Conservation (phyloP, 23 tunicate genomes). For the Botrylloides violaceus region DNA sequence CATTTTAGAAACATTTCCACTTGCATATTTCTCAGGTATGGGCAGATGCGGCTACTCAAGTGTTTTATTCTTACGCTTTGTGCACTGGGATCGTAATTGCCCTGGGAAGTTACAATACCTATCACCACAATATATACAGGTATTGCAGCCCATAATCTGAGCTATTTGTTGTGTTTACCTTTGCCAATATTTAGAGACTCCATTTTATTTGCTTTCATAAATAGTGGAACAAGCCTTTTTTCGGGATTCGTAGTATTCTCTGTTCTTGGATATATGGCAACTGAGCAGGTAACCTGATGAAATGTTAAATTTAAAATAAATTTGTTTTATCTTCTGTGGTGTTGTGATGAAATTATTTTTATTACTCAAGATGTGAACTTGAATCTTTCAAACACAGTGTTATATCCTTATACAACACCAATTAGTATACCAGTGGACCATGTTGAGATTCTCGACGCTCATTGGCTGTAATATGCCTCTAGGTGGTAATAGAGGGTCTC, state of each 20-base stretch:
- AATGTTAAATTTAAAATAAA: not conserved
- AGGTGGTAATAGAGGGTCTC: no score
- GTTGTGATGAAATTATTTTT: no score
- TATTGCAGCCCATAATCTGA: not conserved
- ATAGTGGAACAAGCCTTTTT: conserved; percentile 73
- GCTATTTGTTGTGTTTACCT: not conserved
- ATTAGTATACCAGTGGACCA: no score
- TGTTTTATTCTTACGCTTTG: conserved; percentile 68
- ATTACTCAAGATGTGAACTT: no score
- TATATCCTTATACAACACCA: no score
- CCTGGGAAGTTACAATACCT: conserved; percentile 47
- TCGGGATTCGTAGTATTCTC: conserved; percentile 78
- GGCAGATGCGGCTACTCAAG: conserved; percentile 86
- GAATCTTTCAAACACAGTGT: no score
- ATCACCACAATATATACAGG: conserved; percentile 48
- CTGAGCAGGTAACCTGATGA: conserved; percentile 36
- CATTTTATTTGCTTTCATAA: conserved; percentile 33
- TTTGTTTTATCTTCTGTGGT: not conserved
- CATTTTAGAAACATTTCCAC: not conserved
- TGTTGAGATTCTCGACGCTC: no score
- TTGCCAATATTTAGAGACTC: conserved; percentile 29
- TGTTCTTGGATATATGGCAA: conserved; percentile 70
- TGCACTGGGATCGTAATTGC: conserved; percentile 44
- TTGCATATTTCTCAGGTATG: conserved; percentile 68
- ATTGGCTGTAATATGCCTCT: no score